Evolutionary conservation across 2,113 vertebrate species (phyloP).

Genomic region (Tragelaphus scriptus): DNA sequence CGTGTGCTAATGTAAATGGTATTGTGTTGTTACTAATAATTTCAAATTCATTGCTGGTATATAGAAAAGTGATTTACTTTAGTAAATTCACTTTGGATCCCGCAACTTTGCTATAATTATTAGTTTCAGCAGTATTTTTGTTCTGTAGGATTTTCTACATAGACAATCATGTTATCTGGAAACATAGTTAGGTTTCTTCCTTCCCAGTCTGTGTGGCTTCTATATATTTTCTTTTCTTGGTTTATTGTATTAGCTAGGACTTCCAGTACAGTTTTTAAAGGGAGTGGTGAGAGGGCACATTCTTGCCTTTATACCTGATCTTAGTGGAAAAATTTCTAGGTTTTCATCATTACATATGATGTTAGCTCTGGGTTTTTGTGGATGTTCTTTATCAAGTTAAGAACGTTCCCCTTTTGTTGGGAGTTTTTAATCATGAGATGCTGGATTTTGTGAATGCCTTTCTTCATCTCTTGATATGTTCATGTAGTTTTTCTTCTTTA

Average conservation of each 20-base stretch:
- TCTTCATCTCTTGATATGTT: neutral
- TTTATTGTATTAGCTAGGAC: neutral
- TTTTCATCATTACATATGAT: neutral
- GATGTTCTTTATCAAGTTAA: neutral
- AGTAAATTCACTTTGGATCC: neutral
- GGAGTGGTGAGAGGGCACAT: neutral
- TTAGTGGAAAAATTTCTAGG: neutral
- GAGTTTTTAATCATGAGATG: neutral
- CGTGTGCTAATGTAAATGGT: neutral
- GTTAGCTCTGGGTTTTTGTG: neutral
- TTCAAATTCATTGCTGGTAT: neutral
- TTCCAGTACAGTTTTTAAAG: neutral
- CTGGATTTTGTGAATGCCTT: neutral
- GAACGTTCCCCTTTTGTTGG: neutral
- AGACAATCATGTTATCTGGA: neutral
- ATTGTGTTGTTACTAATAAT: neutral
- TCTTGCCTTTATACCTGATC: neutral
- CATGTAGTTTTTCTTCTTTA: neutral
- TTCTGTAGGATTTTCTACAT: neutral
- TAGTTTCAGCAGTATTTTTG: neutral
- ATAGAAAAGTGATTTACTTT: neutral
- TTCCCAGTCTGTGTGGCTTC: neutral
- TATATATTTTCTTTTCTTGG: neutral
- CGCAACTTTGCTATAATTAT: neutral
- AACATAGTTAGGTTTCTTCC: neutral